Conservation (phyloP, 2,888 invertebrate genomes). For the Tiliacea citrago region DNA sequence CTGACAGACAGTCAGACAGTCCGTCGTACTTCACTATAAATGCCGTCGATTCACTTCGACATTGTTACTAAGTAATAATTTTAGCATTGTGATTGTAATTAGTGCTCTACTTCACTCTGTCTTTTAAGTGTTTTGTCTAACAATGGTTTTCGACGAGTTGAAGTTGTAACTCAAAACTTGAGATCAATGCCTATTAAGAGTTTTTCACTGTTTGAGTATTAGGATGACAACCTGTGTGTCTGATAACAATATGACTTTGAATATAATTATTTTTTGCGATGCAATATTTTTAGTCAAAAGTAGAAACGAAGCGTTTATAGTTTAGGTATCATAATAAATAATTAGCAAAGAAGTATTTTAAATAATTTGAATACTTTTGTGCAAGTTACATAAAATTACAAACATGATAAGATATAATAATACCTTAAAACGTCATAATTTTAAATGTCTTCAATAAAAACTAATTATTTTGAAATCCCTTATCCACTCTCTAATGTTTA, state of each 20-base stretch:
- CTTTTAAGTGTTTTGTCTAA: conserved; percentile 26
- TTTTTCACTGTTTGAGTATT: conserved; percentile 10
- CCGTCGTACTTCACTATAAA: conserved; percentile 30
- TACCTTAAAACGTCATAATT: background rate
- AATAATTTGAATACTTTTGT: background rate
- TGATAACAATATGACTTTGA: conserved; percentile 12
- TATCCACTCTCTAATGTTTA: background rate
- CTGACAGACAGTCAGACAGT: conserved; percentile 45
- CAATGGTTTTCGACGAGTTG: conserved; percentile 21
- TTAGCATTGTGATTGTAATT: conserved; percentile 55
- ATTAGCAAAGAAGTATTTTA: background rate
- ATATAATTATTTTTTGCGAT: background rate
- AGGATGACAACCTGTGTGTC: background rate
- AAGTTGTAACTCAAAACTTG: conserved; percentile 36
- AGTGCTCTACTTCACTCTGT: conserved; percentile 42
- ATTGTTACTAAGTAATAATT: conserved; percentile 29
- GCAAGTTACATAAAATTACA: background rate
- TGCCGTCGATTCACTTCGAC: conserved; percentile 18
- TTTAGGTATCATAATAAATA: background rate
- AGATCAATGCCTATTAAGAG: conserved; percentile 32
- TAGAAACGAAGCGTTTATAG: background rate
- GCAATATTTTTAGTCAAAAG: background rate
- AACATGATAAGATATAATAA: background rate
- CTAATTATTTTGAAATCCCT: background rate
- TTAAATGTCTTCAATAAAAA: background rate